Evolutionary conservation across 2,888 invertebrate species (phyloP), one percentile per base, ranked within the genome.

Genomic region (Amphipoea lucens): DNA sequence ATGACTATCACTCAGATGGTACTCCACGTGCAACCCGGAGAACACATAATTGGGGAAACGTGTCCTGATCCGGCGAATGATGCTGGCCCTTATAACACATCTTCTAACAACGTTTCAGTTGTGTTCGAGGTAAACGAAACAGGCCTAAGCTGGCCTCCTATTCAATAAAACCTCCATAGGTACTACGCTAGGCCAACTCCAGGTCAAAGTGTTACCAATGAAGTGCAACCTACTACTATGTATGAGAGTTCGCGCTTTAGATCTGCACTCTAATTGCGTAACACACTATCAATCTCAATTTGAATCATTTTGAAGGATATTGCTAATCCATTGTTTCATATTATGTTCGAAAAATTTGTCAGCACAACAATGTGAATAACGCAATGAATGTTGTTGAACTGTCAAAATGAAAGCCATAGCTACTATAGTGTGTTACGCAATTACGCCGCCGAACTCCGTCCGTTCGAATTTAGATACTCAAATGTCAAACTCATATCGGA

Each of bases 1-100:
- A 97, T 98, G 91, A 97, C 98, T 2, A 98, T 98, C 60, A 98
- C 98, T 3, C 97, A 98, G 88, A 98, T 98, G 97, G 97, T 98
- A 0, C 90, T 93, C 0, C 91, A 94, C 7, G 87, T 93, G 1
- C 91, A 93, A 4, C 75, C 93, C 0, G 85, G 93, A 2, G 94
- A 93, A 78, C 94, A 95, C 63, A 96, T 96, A 1, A 93, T 97
- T 67, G 97, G 97, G 3, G 96, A 97, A 87, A 97, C 97, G 0
- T 97, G 97, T 83, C 96, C 97, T 0, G 96, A 95, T 70, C 92
- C 92, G 0, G 81, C 84, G 5, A 76, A 77, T 42, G 69, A 63
- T 0, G 48, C 65, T 17, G 83, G 79, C 11, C 82, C 81, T 9
- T 87, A 86, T 11, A 85, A 87, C 29, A 81, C 83, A 1, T 77